A percentile compares a stretch with the other conserved stretches of the same genome.
These are phyloP conservation scores for Machaerirhynchus nigripectus DNA, from an alignment of 2,113 vertebrate genomes.

Conservation along the genomic window DNA sequence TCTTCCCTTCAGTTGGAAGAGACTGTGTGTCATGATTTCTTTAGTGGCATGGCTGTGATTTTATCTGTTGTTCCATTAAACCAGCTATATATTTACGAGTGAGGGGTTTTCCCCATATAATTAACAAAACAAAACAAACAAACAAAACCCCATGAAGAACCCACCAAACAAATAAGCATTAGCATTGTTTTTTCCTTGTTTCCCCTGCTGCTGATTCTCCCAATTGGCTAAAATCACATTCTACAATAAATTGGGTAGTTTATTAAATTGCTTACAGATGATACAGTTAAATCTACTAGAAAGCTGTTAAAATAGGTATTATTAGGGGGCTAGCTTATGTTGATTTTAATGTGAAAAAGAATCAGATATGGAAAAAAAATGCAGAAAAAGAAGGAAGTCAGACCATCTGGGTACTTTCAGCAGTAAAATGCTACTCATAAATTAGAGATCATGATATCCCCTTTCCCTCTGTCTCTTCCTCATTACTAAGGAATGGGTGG, in stretches of 20 bases:
- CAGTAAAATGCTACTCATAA: constrained; percentile 17
- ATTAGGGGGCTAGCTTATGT: not conserved
- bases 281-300: not conserved
- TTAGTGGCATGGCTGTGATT: not conserved
- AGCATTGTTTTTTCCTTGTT: fast-evolving
- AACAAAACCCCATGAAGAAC: not conserved
- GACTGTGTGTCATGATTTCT: not conserved
- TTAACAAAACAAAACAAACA: not conserved
- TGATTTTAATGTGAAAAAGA: not conserved
- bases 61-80: not conserved
- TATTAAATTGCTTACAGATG: constrained; percentile 9
- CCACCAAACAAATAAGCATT: not conserved
- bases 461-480: constrained; percentile 22
- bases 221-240: not conserved
- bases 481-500: constrained; percentile 29
- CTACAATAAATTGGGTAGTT: not conserved
- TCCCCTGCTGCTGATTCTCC: not conserved
- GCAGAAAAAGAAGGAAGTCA: not conserved
- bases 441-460: constrained; percentile 11
- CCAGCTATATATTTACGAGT: not conserved
- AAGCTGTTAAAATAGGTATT: not conserved
- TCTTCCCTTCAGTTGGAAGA: not conserved
- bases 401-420: not conserved
- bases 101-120: not conserved
- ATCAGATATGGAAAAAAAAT: not conserved